Evolutionary conservation across 53 echinoderm and acorn worm genomes (phyloP).

Genomic region (Stichopus horrens): DNA sequence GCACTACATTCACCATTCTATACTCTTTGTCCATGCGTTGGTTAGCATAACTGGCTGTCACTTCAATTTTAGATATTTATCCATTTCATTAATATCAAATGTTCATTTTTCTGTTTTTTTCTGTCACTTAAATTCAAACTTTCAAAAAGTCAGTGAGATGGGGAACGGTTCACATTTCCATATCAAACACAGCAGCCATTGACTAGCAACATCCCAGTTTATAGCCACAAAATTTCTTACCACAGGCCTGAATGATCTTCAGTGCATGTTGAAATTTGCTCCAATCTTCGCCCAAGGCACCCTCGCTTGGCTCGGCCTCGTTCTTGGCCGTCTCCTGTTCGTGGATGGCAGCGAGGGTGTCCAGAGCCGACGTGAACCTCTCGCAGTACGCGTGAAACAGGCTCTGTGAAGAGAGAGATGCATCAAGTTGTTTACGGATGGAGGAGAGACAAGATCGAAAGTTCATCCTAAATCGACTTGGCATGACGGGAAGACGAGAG

Average conservation of each 20-base stretch:
- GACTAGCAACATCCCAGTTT: neutral
- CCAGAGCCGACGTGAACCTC: slow-evolving; percentile 69
- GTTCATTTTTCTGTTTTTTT: too few relatives aligned
- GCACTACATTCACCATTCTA: too few relatives aligned
- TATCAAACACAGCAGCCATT: neutral
- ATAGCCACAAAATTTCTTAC: slow-evolving; percentile 45
- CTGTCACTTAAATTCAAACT: too few relatives aligned
- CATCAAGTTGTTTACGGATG: too few relatives aligned
- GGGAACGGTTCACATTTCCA: neutral
- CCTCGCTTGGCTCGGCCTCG: slow-evolving; percentile 55
- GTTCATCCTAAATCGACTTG: too few relatives aligned
- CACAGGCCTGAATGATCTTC: slow-evolving; percentile 94
- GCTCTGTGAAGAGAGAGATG: slow-evolving; percentile 50
- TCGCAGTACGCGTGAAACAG: slow-evolving; percentile 79
- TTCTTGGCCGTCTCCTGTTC: slow-evolving; percentile 68
- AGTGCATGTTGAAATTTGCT: slow-evolving; percentile 93
- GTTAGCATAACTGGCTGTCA: too few relatives aligned
- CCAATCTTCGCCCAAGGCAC: slow-evolving; percentile 92
- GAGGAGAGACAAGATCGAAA: too few relatives aligned
- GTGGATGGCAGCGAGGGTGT: slow-evolving; percentile 56
- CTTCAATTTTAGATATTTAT: too few relatives aligned
- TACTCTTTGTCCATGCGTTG: too few relatives aligned
- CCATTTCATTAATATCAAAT: too few relatives aligned
- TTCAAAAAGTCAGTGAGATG: too few relatives aligned
- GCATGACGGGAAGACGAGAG: too few relatives aligned